These are phyloP conservation scores for Diuraphis noxia DNA, from an alignment of 1,140 invertebrate species.

Conservation along the genomic window DNA sequence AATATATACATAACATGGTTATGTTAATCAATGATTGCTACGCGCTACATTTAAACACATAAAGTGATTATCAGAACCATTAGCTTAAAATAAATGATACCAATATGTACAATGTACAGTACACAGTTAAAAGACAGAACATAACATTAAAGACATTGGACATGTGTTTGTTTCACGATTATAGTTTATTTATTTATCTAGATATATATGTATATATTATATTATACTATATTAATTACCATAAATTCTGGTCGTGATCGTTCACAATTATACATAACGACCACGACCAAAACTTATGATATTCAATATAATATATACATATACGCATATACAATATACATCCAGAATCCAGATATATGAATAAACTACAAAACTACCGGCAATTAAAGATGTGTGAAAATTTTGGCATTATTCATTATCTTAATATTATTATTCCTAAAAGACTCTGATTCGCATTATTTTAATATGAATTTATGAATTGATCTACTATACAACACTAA, in stretches of 20 bases:
- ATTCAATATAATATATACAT: too few species aligned
- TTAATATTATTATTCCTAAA: conserved; percentile 7
- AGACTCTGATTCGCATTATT: neutral
- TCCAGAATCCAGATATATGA: too few species aligned
- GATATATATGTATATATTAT: neutral
- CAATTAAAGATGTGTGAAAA: neutral
- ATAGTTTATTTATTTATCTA: neutral
- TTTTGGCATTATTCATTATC: neutral
- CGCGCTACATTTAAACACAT: neutral
- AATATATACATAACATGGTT: neutral
- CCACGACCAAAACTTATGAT: too few species aligned
- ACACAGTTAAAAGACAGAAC: neutral
- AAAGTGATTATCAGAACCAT: neutral
- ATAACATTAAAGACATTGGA: neutral
- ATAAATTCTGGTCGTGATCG: neutral
- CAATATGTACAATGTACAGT: neutral
- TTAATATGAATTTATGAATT: neutral
- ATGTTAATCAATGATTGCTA: neutral
- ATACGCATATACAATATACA: too few species aligned
- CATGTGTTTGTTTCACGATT: neutral
- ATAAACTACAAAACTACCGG: too few species aligned
- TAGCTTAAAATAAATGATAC: neutral
- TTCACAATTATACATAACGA: neutral
- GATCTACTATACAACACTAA: neutral
- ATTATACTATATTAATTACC: neutral